Base-by-base conservation (phyloP, 2,113 vertebrate species). In the Campylorhamphus procurvoides region DNA sequence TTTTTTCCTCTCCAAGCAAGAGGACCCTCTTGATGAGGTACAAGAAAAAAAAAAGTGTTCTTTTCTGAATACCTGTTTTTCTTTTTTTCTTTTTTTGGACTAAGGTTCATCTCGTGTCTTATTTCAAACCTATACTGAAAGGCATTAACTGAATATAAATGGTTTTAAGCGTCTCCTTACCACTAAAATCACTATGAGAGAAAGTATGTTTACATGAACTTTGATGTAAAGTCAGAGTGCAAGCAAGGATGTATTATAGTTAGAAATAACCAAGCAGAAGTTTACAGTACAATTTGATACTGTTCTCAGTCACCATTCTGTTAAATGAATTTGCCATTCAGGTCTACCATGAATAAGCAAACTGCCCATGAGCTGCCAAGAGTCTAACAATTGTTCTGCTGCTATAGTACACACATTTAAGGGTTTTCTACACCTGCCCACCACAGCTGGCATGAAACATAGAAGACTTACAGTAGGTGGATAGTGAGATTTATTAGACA, bases 291-390 rank as follows among this genome's bases (percentile, higher is more conserved):
- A 64, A 58, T 76, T 60, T 71, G 12, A 55, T 46, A 40, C 14
- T 1, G 0, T 42, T 42, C 40, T 90, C 35, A 31, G n/a, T 28
- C 74, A 77, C 27, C 12, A 49, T 84, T 28, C 52, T 69, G 68
- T 55, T 35, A 69, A 89, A 82, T 20, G 14, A 71, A 46, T 47
- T 29, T 80, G 66, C 58, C 39, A 17, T 22, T 44, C 91, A 73
- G 0, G 0, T 28, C 46, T 60, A n/a, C 24, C 40, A 58, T 0
- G 1, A 92, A n/a, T 10, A 76, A 75, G 40, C 0, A 0, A 93
- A 37, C 44, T 53, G 35, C 28, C n/a, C 31, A 8, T 18, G 28
- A 76, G 47, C 68, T 80, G 60, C 42, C 18, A 22, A 35, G 31
- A 60, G 35, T 39, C 39, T n/a, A 87, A 53, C 25, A 76, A 86